These are phyloP conservation scores for Paraescarpia echinospica DNA, from an alignment of 1,140 invertebrate species.

Conservation along the genomic window DNA sequence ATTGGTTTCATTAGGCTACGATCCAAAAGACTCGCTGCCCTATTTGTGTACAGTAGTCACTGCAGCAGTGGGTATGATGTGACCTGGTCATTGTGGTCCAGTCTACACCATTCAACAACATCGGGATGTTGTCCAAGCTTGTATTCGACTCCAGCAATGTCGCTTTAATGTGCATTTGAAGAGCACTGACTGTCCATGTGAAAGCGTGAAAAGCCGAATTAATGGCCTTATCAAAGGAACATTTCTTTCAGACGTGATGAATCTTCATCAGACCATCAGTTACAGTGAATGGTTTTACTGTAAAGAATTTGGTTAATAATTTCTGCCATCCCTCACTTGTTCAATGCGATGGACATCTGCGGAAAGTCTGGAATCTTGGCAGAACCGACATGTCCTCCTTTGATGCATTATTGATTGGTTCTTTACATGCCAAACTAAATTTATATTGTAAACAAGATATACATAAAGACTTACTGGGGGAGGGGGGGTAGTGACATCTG, in stretches of 20 bases:
- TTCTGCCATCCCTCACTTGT: background rate
- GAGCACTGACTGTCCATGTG: background rate
- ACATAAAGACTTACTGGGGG: too few species aligned
- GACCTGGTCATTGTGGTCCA: too few species aligned
- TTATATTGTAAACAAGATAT: background rate
- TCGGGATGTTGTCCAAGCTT: background rate
- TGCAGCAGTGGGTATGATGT: background rate
- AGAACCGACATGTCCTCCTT: background rate
- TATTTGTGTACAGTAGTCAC: background rate
- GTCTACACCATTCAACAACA: background rate
- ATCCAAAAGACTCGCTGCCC: background rate
- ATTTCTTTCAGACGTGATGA: background rate
- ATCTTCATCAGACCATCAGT: background rate
- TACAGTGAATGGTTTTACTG: background rate
- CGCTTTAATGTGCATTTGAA: background rate
- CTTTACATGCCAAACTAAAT: background rate
- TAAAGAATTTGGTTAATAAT: background rate
- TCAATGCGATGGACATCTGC: background rate
- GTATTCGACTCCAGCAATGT: background rate
- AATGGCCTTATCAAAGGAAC: background rate
- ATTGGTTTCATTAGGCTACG: background rate
- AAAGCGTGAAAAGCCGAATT: background rate
- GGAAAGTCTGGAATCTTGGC: background rate
- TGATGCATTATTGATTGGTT: background rate
- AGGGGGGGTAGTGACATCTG: too few species aligned